phyloP scores from a whole-genome alignment of 1,140 invertebrate genomes.

The Aphaenogaster floridana region DNA sequence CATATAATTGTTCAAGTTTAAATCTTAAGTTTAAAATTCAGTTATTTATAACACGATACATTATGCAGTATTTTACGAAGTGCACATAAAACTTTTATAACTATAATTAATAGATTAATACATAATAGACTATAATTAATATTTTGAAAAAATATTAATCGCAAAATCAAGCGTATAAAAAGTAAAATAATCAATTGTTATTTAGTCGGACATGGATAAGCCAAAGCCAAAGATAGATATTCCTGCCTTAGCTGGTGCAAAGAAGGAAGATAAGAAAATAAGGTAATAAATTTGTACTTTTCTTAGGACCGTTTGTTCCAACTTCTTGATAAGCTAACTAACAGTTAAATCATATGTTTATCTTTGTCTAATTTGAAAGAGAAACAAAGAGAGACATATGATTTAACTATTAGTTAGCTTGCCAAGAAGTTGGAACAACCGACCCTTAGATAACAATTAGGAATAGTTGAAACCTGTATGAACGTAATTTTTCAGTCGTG shows the following conservation, averaged over 20 bases:
- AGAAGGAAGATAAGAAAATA: conserved; percentile 89
- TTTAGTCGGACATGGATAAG: conserved; percentile 91
- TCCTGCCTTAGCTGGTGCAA: conserved; percentile 91
- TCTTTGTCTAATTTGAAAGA: too few species aligned
- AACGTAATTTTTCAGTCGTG: conserved; percentile 87
- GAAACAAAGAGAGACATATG: too few species aligned
- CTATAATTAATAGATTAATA: conserved; percentile 38
- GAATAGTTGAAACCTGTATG: background rate
- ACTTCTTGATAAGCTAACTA: too few species aligned
- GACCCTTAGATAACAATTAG: background rate
- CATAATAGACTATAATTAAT: conserved; percentile 11
- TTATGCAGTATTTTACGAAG: conserved; percentile 46
- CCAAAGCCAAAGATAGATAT: conserved; percentile 92
- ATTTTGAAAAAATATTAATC: too few species aligned
- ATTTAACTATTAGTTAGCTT: too few species aligned
- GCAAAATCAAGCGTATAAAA: background rate
- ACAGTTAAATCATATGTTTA: too few species aligned
- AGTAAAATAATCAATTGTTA: conserved; percentile 65
- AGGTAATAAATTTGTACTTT: conserved; percentile 76
- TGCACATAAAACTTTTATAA: background rate
- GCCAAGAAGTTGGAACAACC: too few species aligned
- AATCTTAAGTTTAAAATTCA: conserved; percentile 35
- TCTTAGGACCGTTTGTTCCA: too few species aligned
- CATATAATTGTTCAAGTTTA: background rate
- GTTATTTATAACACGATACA: background rate